Evolutionary conservation across 2,888 invertebrate genomes (phyloP).

Genomic region (Rhagonycha lutea): DNA sequence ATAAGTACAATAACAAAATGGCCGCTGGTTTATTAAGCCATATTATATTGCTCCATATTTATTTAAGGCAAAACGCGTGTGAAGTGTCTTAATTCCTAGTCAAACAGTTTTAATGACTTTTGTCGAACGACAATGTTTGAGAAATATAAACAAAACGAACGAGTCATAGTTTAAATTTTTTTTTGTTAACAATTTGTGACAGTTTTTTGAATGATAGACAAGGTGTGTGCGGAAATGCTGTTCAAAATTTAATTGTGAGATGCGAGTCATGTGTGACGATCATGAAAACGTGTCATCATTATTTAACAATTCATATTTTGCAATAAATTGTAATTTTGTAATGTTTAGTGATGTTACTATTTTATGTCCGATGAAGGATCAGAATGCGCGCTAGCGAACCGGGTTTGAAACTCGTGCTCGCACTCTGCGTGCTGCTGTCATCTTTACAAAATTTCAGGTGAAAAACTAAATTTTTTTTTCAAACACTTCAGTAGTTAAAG

Average conservation of each 20-base stretch:
- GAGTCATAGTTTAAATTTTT: conserved; percentile 1
- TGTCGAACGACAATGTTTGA: conserved; percentile 21
- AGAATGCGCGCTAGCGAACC: conserved; percentile 31
- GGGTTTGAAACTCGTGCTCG: conserved; percentile 33
- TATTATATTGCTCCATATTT: conserved; percentile 15
- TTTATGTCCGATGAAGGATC: conserved; percentile 26
- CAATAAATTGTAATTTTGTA: conserved; percentile 17
- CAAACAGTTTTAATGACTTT: conserved; percentile 25
- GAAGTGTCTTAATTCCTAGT: conserved; percentile 24
- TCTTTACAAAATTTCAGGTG: conserved; percentile 37
- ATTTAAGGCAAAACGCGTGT: conserved; percentile 21
- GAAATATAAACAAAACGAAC: not conserved
- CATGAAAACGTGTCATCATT: conserved; percentile 10
- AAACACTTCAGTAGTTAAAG: not conserved
- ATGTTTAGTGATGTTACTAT: conserved; percentile 25
- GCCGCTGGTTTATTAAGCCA: conserved; percentile 9
- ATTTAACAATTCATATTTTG: not conserved
- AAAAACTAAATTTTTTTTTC: conserved; percentile 10
- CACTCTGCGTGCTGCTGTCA: conserved; percentile 36
- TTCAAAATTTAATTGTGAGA: conserved; percentile 18
- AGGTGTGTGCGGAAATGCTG: conserved; percentile 29
- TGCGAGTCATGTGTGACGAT: conserved; percentile 26
- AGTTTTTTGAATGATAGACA: conserved; percentile 8
- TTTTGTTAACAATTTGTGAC: conserved; percentile 11
- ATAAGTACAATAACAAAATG: conserved; percentile 10